Evolutionary conservation across 2,113 vertebrate species (phyloP).

Genomic region (Perca fluviatilis): DNA sequence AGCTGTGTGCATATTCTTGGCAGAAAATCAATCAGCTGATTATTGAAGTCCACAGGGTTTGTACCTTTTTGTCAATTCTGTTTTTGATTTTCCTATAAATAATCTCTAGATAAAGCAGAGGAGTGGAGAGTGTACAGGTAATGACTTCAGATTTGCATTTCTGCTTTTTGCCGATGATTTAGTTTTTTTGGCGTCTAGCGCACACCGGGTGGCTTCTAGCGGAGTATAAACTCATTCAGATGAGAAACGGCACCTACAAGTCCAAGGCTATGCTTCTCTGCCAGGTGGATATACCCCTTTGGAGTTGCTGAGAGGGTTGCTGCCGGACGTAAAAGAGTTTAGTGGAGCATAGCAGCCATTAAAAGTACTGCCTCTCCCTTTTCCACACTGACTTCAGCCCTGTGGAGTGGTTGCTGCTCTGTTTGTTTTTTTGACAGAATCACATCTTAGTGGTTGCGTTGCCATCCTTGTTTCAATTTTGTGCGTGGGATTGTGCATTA

Average conservation of each 20-base stretch:
- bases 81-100: not conserved
- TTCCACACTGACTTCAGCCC: not conserved
- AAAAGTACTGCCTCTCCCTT: not conserved
- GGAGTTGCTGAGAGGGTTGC: not conserved
- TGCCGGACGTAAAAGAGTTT: not conserved
- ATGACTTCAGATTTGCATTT: not conserved
- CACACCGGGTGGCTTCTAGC: not conserved
- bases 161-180: not conserved
- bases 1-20: not conserved
- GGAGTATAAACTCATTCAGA: not conserved
- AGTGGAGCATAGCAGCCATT: not conserved
- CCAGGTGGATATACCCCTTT: not conserved
- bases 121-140: not conserved
- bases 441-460: not conserved
- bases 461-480: constrained; percentile 5
- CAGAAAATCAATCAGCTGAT: not conserved
- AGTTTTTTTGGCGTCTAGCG: not conserved
- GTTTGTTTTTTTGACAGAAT: not conserved
- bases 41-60: too few relatives aligned
- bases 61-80: not conserved
- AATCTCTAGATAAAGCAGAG: not conserved
- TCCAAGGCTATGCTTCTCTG: not conserved
- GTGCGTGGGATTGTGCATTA: not conserved
- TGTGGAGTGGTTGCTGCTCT: not conserved
- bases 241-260: not conserved